phyloP scores from a whole-genome alignment of 2,888 invertebrate species.

The Uloborus plumipes region DNA sequence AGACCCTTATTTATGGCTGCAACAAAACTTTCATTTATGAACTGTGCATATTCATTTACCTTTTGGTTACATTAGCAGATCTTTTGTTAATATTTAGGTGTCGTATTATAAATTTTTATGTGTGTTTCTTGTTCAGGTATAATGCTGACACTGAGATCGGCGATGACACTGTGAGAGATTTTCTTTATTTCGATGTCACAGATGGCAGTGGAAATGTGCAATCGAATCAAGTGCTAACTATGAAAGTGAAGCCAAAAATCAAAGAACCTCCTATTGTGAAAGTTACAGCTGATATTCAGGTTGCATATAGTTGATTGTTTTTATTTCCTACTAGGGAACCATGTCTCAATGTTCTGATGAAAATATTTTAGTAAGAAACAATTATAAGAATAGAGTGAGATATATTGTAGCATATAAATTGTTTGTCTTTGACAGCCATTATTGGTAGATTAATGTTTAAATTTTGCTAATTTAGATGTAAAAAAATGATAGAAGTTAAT shows the following conservation, averaged over 20 bases:
- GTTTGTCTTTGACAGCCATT: no score
- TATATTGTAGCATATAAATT: no score
- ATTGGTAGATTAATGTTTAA: no score
- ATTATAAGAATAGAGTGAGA: no score
- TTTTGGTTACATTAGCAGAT: background rate
- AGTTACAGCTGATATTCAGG: slow-evolving; percentile 44
- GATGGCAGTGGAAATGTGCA: slow-evolving; percentile 59
- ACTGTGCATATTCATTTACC: background rate
- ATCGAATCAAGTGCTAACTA: slow-evolving; percentile 42
- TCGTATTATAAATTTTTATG: no score
- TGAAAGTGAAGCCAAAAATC: slow-evolving; percentile 48
- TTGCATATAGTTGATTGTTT: background rate
- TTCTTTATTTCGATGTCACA: slow-evolving; percentile 50
- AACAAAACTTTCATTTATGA: no score
- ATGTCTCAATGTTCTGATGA: no score
- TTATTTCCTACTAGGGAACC: no score
- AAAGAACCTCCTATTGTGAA: slow-evolving; percentile 47
- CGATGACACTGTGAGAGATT: slow-evolving; percentile 30
- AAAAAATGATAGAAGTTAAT: no score
- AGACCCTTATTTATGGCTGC: no score
- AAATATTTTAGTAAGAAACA: no score
- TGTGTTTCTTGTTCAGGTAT: slow-evolving; percentile 15
- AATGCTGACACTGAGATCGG: slow-evolving; percentile 34
- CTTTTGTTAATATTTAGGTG: background rate
- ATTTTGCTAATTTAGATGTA: no score